These are phyloP conservation scores for Daubentonia madagascariensis DNA, from an alignment of 2,113 vertebrate genomes.

Conservation along the genomic window DNA sequence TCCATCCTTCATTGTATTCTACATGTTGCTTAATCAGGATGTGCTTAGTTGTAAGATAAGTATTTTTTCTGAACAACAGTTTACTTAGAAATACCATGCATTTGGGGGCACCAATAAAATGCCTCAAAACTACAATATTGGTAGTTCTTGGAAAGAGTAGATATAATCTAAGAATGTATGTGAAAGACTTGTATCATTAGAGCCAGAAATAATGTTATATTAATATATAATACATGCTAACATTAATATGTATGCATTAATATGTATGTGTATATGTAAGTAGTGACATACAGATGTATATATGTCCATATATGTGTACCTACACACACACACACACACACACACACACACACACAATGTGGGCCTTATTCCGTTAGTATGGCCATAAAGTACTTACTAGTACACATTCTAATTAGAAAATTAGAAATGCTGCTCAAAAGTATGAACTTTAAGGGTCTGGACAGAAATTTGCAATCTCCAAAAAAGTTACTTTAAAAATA, in stretches of 20 bases:
- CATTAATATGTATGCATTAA: background rate
- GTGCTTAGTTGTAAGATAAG: background rate
- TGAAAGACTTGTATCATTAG: background rate
- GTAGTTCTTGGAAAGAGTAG: background rate
- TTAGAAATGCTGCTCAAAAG: background rate
- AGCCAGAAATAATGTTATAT: background rate
- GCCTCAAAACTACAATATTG: background rate
- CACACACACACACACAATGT: rapidly evolving
- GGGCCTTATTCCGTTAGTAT: background rate
- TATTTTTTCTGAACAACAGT: background rate
- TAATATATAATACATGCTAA: background rate
- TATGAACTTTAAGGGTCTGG: background rate
- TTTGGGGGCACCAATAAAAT: background rate
- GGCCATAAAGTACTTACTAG: background rate
- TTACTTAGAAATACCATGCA: background rate
- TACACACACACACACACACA: too few species aligned
- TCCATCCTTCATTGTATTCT: background rate
- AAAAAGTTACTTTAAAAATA: background rate
- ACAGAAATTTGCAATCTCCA: background rate
- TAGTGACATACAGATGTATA: too few species aligned
- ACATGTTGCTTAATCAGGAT: background rate
- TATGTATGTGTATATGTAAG: background rate
- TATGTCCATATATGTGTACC: too few species aligned
- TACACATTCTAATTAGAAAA: background rate
- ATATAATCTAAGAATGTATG: too few species aligned